Evolutionary conservation across 2,888 invertebrate species (phyloP), one percentile per base, ranked within the genome.

Genomic region (Fragum whitleyi): DNA sequence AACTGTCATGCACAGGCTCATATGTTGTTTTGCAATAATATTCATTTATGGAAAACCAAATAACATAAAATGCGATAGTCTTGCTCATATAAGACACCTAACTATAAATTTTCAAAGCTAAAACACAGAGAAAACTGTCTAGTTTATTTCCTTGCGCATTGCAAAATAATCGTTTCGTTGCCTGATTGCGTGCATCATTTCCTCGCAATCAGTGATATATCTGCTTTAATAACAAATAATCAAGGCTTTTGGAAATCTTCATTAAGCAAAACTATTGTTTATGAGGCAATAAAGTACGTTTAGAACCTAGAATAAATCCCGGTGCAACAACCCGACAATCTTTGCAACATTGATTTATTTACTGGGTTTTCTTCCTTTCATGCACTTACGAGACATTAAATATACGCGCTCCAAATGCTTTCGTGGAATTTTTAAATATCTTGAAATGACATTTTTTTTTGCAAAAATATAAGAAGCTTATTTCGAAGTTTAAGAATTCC

Each of bases 221-320:
- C 47, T 47, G 47, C 47, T 47, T 47, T 47, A 47, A 47, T 47
- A 47, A 47, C 47, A 47, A 47, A 47, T 47, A 47, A 47, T 47
- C 47, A 47, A 47, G 47, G 47, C 47, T 19, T 47, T 47, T 47
- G 19, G 47, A 47, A 47, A 14, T 47, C 19, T 47, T 47, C 47
- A 47, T 47, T 47, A 47, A 47, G 47, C 47, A 47, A 47, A 47
- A 47, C 19, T 47, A 47, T 47, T 47, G 47, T 47, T 47, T 47
- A 47, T 47, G 47, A n/a, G 47, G 47, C 47, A 47, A 47, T 47
- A 47, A 47, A 47, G 19, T n/a, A 47, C 47, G 47, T 47, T 47
- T 47, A 47, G 47, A 47, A n/a, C 47, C 47, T 14, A 14, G 47
- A 47, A 47, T 47, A 47, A 47, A 47, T 47, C 47, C 47, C n/a